phyloP scores from a whole-genome alignment of 2,797 vertebrate species.

The Glossophaga mutica region DNA sequence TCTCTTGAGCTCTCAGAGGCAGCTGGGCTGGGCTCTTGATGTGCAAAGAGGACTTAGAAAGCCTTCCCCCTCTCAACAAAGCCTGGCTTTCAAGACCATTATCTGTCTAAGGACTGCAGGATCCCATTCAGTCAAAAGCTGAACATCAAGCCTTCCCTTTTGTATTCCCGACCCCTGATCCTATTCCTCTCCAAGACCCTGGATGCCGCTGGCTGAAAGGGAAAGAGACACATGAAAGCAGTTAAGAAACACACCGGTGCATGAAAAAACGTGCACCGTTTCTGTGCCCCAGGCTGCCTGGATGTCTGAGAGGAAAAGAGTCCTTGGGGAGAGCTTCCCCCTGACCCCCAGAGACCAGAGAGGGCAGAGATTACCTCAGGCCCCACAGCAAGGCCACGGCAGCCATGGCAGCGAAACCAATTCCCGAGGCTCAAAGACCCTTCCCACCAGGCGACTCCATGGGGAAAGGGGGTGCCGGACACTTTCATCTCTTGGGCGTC shows the following conservation, averaged over 20 bases:
- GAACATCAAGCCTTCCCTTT: conserved; percentile 53
- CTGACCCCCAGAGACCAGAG: background rate
- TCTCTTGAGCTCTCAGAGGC: conserved; percentile 8
- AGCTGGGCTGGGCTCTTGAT: conserved; percentile 56
- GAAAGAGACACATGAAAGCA: conserved; percentile 36
- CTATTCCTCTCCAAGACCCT: conserved; percentile 30
- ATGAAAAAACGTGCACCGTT: background rate
- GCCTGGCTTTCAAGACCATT: conserved; percentile 59
- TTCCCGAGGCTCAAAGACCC: background rate
- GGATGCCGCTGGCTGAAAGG: conserved; percentile 31
- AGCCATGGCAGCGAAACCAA: background rate
- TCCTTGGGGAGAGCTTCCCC: background rate
- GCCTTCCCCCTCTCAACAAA: conserved; percentile 35
- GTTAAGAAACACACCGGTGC: background rate
- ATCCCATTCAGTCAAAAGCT: conserved; percentile 44
- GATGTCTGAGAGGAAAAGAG: background rate
- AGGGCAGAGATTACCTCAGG: background rate
- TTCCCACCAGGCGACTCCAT: background rate
- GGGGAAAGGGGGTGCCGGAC: background rate
- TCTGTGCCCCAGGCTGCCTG: background rate
- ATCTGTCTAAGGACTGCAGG: conserved; percentile 47
- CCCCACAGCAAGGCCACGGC: background rate
- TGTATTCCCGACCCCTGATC: conserved; percentile 21
- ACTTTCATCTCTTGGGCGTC: background rate
- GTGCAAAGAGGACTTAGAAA: conserved; percentile 49